Conservation (phyloP, 2,113 vertebrate species). For the Crypturellus undulatus region DNA sequence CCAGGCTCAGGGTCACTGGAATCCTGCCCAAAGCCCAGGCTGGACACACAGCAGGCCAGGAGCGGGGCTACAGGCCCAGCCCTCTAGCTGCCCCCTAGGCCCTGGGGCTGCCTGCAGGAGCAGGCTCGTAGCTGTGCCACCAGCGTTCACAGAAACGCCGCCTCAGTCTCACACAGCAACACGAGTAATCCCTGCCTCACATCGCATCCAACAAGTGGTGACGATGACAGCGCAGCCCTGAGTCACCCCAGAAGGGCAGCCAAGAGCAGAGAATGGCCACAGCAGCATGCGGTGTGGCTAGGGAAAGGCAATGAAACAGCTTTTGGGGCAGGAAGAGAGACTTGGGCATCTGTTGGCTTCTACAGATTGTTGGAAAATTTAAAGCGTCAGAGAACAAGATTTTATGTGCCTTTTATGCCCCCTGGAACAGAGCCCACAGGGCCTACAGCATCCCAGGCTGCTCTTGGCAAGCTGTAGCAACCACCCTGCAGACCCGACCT, state of each 20-base stretch:
- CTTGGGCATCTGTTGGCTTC: not conserved
- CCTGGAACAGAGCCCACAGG: not conserved
- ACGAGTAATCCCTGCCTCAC: not conserved
- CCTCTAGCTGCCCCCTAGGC: not conserved
- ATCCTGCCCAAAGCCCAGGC: not conserved
- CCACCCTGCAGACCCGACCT: not conserved
- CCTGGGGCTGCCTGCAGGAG: not conserved
- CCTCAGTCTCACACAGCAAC: not conserved
- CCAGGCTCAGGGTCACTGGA: not conserved
- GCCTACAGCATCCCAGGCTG: not conserved
- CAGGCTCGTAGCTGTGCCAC: not conserved
- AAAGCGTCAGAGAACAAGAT: not conserved
- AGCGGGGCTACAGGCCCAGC: not conserved
- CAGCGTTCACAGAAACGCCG: not conserved
- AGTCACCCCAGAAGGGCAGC: not conserved
- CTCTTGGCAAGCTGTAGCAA: not conserved
- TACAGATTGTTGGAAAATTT: not conserved
- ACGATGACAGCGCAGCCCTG: fast-evolving
- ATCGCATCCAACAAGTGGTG: fast-evolving
- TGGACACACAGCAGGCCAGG: not conserved
- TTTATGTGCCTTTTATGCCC: not conserved
- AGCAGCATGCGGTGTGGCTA: not conserved
- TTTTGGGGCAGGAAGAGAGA: not conserved
- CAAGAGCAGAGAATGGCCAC: not conserved
- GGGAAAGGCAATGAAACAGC: not conserved